Evolutionary conservation across 2,888 invertebrate species (phyloP), one percentile per base, ranked within the genome.

Genomic region (Choristoneura rosaceana): DNA sequence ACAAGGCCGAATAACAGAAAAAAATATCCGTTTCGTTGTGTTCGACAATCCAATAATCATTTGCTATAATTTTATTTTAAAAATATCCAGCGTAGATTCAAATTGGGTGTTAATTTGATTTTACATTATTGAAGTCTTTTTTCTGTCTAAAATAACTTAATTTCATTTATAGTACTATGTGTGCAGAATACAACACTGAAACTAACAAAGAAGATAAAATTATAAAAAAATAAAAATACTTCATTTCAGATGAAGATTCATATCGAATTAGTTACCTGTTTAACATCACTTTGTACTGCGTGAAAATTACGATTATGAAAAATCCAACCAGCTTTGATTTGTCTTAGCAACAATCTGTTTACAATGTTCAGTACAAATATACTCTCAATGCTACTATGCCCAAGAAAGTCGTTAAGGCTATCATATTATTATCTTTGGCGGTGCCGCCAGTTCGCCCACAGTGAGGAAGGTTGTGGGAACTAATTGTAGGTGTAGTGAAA

Each of bases 391-490:
- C 67, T 58, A 34, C 67, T 68, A 62, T 55, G 55, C 71, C 67
- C 55, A 67, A 71, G 58, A 38, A 38, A 62, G 62, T 25, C 55
- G 67, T 68, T 66, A 45, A 43, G 34, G 38, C 43, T 62, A 47
- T 47, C 34, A n/a, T 62, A 47, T 47, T 15, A n/a, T 68, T 43
- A 38, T 58, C 50, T 63, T 71, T 63, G 71, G 67, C 71, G 41
- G 47, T 33, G 38, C 60, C 60, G 60, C 15, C 65, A 62, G 33
- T 47, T 34, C 25, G 34, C 45, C 62, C 71, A 62, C 64, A 47
- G 52, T 17, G n/a, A 7, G 64, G 62, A 62, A 68, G 71, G 71
- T 34, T 67, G 60, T 65, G 71, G 62, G 47, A 67, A 58, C 41
- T 58, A 59, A 43, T 58, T 25, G 55, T 55, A 55, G 55, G 25